phyloP scores from a whole-genome alignment of 2,113 vertebrate species.

The Cephalopterus ornatus region DNA sequence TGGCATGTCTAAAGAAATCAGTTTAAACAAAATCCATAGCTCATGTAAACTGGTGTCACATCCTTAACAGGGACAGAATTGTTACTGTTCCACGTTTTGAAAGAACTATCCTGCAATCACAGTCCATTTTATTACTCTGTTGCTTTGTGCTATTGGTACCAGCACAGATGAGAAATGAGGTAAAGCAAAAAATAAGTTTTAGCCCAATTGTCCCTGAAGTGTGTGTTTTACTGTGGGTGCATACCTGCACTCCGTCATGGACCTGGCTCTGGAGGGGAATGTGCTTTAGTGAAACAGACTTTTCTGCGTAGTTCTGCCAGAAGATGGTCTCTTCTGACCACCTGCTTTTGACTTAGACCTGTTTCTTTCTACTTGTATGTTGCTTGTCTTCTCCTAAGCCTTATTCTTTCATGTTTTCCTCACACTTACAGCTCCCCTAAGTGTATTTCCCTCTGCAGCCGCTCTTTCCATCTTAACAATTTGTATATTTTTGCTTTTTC shows the following conservation, averaged over 20 bases:
- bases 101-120: neutral
- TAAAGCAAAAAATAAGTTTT: neutral
- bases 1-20: neutral
- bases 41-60: neutral
- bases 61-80: neutral
- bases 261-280: neutral
- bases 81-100: neutral
- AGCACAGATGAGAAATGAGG: neutral
- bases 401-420: neutral
- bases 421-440: neutral
- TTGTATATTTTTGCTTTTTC: neutral
- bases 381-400: neutral
- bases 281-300: neutral
- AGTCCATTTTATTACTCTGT: neutral
- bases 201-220: neutral
- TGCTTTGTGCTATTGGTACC: neutral
- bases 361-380: neutral
- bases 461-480: neutral
- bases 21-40: neutral
- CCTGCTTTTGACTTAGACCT: neutral
- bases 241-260: neutral
- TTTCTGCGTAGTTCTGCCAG: neutral
- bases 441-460: neutral
- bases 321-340: neutral
- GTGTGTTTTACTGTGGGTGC: neutral